These are phyloP conservation scores for Alauda arvensis DNA, from an alignment of 2,797 vertebrate genomes.

Conservation along the genomic window DNA sequence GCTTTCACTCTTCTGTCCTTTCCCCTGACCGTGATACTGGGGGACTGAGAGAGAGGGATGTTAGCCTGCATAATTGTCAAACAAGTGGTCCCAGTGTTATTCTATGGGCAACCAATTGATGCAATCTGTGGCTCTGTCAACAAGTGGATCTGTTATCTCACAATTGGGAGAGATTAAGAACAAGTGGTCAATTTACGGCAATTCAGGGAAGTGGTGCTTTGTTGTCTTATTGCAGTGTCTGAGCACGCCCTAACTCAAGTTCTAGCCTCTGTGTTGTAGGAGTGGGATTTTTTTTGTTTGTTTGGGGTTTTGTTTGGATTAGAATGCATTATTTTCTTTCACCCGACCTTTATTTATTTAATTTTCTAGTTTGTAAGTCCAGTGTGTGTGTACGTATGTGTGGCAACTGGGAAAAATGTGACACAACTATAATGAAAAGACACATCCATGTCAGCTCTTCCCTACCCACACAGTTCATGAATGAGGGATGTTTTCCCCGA, in stretches of 20 bases:
- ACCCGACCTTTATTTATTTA: background rate
- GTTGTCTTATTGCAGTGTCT: background rate
- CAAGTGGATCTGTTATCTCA: slow-evolving; percentile 1
- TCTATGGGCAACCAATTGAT: background rate
- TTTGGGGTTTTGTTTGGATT: background rate
- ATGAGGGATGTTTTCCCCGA: slow-evolving; percentile 1
- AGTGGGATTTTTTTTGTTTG: no score
- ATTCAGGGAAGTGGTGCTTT: slow-evolving; percentile 12
- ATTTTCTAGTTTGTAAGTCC: background rate
- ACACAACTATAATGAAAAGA: background rate
- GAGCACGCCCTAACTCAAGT: background rate
- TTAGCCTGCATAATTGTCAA: background rate
- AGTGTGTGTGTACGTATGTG: fast-evolving
- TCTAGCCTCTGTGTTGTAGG: background rate
- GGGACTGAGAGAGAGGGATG: background rate
- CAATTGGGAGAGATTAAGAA: slow-evolving; percentile 24
- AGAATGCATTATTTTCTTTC: background rate
- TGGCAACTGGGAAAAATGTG: background rate
- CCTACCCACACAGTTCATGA: background rate
- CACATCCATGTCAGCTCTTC: background rate
- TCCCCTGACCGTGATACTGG: background rate
- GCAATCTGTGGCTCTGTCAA: background rate
- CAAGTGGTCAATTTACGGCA: slow-evolving; percentile 16
- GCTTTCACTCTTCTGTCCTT: background rate
- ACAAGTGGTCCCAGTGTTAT: background rate